A percentile compares a stretch with the other conserved stretches of the same genome.
Conservation (phyloP, 2,113 vertebrate genomes). For the Ranitomeya variabilis region DNA sequence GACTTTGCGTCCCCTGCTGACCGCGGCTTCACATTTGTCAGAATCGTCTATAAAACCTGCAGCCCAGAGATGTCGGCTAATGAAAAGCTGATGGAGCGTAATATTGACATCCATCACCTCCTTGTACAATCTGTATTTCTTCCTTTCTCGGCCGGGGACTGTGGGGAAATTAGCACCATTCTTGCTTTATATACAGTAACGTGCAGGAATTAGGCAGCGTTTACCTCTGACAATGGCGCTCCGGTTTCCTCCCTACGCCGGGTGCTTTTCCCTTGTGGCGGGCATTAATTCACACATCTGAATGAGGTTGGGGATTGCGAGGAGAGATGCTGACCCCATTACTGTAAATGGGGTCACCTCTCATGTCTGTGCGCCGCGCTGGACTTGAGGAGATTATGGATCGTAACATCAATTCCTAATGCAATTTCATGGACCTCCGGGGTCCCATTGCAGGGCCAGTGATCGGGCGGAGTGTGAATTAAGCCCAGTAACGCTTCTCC, state of each 20-base stretch:
- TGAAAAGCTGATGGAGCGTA: conserved; percentile 34
- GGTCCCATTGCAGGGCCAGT: no score
- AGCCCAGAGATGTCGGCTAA: not conserved
- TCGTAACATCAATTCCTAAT: not conserved
- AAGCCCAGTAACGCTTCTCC: no score
- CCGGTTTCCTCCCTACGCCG: not conserved
- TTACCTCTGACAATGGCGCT: not conserved
- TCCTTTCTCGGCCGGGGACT: not conserved
- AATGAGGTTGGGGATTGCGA: not conserved
- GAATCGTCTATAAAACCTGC: not conserved
- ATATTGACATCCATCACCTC: conserved; percentile 25
- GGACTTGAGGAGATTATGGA: not conserved
- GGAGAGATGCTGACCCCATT: not conserved
- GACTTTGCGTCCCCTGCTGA: not conserved
- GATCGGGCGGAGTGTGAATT: not conserved
- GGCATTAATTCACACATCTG: not conserved
- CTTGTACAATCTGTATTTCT: conserved; percentile 19
- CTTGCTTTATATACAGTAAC: not conserved
- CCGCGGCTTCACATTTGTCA: not conserved
- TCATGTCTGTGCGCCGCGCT: no score
- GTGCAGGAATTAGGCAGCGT: not conserved
- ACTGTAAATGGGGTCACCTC: not conserved
- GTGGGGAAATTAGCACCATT: conserved; percentile 25
- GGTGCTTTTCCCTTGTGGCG: not conserved
- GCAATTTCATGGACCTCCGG: not conserved